Base-by-base conservation (phyloP, 2,888 invertebrate species). In the Trileptium ribeirensis region DNA sequence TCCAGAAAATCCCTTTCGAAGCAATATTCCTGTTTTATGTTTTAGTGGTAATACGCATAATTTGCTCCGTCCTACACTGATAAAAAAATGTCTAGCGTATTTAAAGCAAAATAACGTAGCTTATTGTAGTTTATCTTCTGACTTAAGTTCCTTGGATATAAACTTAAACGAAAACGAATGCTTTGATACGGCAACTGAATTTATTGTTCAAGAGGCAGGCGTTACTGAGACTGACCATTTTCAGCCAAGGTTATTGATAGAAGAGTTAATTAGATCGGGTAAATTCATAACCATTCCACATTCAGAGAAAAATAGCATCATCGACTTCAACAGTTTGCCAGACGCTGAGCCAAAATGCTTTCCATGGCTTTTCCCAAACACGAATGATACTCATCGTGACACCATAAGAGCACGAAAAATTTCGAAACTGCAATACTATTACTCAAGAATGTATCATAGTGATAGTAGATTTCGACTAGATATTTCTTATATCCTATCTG, bases 391-490 rank as follows among this genome's bases (percentile, higher is more conserved):
- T 24, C 31, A n/a, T 33, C 24, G 34, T 34, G 77, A 51, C 64
- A n/a, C 3, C 8, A 1, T 3, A 67, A 24, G 78, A 78, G 3
- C 19, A 67, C 8, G 1, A 67, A 29, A 39, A 24, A 67, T 78
- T 51, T 2, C 2, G 19, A 3, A 38, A 40, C 64, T 78, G 78
- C 29, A 51, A 19, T 78, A 78, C 64, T 34, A 34, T 31, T 29
- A 64, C 24, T 67, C 19, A 19, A 78, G 51, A 51, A 29, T 78
- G 24, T 37, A 38, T 24, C 40, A 78, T 64, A 24, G n/a, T n/a
- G 51, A 78, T 51, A 19, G 3, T n/a, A 31, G 39, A n/a, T 78
- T 64, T 51, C 31, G 78, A 15, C 51, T 78, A n/a, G 78, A 78
- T 64, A 78, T 78, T 67, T 29, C 51, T 19, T 78, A 67, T 29